A percentile compares a stretch with the other conserved stretches of the same genome.
Conservation (phyloP, 2,888 invertebrate species). For the Parnassius glacialis region DNA sequence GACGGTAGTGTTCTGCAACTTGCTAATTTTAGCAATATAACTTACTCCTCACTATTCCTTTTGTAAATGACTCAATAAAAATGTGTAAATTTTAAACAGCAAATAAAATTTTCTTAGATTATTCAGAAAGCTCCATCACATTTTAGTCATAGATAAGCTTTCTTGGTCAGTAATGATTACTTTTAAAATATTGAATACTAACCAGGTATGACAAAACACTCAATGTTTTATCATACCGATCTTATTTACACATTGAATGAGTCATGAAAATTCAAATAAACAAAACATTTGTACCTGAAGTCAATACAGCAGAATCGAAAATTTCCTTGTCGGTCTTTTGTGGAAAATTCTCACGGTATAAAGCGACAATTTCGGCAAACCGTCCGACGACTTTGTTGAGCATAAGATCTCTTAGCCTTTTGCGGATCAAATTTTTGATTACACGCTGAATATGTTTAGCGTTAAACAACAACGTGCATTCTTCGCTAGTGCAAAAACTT, state of each 20-base stretch:
- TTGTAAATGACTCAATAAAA: too few relatives aligned
- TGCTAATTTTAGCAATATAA: too few relatives aligned
- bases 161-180: constrained; percentile 7
- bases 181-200: background rate
- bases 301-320: constrained; percentile 38
- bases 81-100: too few relatives aligned
- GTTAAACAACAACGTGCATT: constrained; percentile 30
- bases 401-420: constrained; percentile 55
- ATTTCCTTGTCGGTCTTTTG: constrained; percentile 49
- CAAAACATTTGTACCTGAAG: constrained; percentile 24
- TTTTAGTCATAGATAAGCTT: background rate
- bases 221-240: background rate
- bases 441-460: constrained; percentile 14
- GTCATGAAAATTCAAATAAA: constrained; percentile 8
- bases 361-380: constrained; percentile 38
- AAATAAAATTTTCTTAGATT: too few relatives aligned
- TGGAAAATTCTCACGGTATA: constrained; percentile 51
- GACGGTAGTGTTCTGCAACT: too few relatives aligned
- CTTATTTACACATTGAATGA: background rate
- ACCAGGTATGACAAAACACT: constrained; percentile 1
- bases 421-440: constrained; percentile 56
- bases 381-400: constrained; percentile 49
- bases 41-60: too few relatives aligned
- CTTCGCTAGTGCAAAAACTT: constrained; percentile 27
- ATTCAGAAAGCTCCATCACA: too few relatives aligned